phyloP scores from a whole-genome alignment of 2,888 invertebrate species.

The Dilophus febrilis region DNA sequence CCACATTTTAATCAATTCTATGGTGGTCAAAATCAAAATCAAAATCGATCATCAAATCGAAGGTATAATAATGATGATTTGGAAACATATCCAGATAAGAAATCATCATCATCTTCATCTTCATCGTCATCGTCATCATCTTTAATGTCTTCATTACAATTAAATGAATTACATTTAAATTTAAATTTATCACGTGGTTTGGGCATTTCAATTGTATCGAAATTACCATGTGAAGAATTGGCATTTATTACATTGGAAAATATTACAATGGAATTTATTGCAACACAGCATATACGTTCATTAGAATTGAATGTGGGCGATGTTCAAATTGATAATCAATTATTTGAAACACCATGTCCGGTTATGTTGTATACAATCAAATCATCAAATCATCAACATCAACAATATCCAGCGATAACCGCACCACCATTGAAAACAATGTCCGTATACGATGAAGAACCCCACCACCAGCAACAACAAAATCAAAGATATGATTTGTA shows the following conservation, averaged over 20 bases:
- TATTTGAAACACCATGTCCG: conserved; percentile 70
- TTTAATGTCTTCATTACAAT: not conserved
- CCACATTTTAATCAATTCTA: conserved; percentile 8
- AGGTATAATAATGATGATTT: too few relatives aligned
- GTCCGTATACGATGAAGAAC: too few relatives aligned
- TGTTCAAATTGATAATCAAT: conserved; percentile 79
- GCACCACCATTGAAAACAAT: too few relatives aligned
- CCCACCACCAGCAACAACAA: too few relatives aligned
- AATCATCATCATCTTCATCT: not conserved
- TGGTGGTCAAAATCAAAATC: not conserved
- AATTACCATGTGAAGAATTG: conserved; percentile 62
- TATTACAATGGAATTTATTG: conserved; percentile 43
- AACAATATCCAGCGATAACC: not conserved
- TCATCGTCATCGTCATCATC: conserved; percentile 4
- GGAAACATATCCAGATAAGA: not conserved
- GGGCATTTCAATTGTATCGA: conserved; percentile 62
- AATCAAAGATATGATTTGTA: too few relatives aligned
- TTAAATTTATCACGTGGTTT: conserved; percentile 36
- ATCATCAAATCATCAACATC: not conserved
- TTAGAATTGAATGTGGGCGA: conserved; percentile 57
- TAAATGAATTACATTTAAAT: conserved; percentile 40
- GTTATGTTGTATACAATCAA: conserved; percentile 62
- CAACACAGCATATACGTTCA: conserved; percentile 35
- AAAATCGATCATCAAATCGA: not conserved
- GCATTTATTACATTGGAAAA: conserved; percentile 53